Base-by-base conservation (phyloP, 1,140 invertebrate genomes). In the Batillaria attramentaria region DNA sequence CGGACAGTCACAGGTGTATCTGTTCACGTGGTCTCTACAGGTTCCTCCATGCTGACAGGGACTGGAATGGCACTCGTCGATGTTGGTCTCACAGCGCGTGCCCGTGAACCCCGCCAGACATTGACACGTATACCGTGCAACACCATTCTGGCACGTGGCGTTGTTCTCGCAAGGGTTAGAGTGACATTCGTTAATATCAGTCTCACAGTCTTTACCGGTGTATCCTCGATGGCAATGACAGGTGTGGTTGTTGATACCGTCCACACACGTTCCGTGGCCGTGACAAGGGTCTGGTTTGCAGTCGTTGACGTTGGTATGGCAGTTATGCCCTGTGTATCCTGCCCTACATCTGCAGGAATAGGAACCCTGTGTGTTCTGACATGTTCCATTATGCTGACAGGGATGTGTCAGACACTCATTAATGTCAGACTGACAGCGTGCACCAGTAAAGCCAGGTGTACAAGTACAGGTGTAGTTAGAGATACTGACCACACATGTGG, bases 401-500 rank as follows among this genome's bases (percentile, higher is more conserved):
- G n/a, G n/a, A n/a, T n/a, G n/a, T n/a, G n/a, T n/a, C n/a, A n/a
- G 46, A 50, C 33, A 54, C 54, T 20, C 54, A 83, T 79, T 79
- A 5, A 69, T 77, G 41, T 96, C 95, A 91, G 97, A 98, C 81
- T 94, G 94, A 28, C n/a, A n/a, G n/a, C n/a, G n/a, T n/a, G 90
- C 78, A 10, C 97, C 97, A 6, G 93, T 93, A 90, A 93, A 97
- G 31, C 96, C 96, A 39, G 72, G 66, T 8, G 50, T 35, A 83
- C 89, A 90, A 3, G 76, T 35, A 72, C 86, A 87, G 10, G 73
- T 50, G 78, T 80, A 87, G 28, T 24, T 78, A 24, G 74, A 79
- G n/a, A 82, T 80, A 54, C 72, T 65, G 76, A 79, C 82, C 50
- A 69, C 77, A 46, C 84, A 84, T 3, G 42, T 42, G 3, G n/a